phyloP scores from a whole-genome alignment of 2,888 invertebrate species.

The Arge pagana region DNA sequence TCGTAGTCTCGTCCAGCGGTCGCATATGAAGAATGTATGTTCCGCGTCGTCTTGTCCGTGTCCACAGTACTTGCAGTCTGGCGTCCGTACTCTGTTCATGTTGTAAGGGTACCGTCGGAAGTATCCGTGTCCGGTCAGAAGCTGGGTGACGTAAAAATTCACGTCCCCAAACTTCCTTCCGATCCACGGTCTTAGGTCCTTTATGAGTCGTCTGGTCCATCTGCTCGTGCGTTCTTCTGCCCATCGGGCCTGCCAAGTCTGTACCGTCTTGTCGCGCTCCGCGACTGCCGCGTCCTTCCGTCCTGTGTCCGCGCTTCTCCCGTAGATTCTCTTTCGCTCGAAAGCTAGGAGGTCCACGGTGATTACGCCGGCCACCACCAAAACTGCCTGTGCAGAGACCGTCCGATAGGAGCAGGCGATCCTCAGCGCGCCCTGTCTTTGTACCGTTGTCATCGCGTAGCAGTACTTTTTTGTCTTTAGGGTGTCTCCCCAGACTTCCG shows the following conservation, averaged over 20 bases:
- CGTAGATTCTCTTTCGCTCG: not conserved
- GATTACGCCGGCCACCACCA: slow-evolving; percentile 29
- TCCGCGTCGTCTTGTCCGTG: slow-evolving; percentile 19
- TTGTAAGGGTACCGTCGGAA: slow-evolving; percentile 27
- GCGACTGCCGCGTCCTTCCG: too few species aligned
- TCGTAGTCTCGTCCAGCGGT: slow-evolving; percentile 16
- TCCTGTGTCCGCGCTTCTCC: too few species aligned
- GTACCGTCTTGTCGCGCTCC: too few species aligned
- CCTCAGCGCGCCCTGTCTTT: slow-evolving; percentile 27
- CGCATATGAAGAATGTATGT: slow-evolving; percentile 26
- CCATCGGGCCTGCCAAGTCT: too few species aligned
- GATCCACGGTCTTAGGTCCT: slow-evolving; percentile 22
- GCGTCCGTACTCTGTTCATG: slow-evolving; percentile 11
- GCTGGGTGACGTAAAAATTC: slow-evolving; percentile 27
- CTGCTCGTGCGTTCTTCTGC: too few species aligned
- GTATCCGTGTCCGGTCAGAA: slow-evolving; percentile 29
- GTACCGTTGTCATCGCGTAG: slow-evolving; percentile 26
- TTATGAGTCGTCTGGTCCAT: slow-evolving; percentile 30
- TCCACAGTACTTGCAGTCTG: slow-evolving; percentile 17
- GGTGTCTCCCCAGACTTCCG: slow-evolving; percentile 23
- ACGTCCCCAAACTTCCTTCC: slow-evolving; percentile 27
- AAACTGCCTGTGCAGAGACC: slow-evolving; percentile 29
- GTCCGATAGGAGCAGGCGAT: slow-evolving; percentile 32
- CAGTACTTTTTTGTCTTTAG: slow-evolving; percentile 23
- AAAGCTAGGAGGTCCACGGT: slow-evolving; percentile 25